Percentiles rank a stretch among this genome's conserved stretches.
Evolutionary conservation across 2,113 vertebrate species (phyloP).

Genomic region (Himantopus leucocephalus): DNA sequence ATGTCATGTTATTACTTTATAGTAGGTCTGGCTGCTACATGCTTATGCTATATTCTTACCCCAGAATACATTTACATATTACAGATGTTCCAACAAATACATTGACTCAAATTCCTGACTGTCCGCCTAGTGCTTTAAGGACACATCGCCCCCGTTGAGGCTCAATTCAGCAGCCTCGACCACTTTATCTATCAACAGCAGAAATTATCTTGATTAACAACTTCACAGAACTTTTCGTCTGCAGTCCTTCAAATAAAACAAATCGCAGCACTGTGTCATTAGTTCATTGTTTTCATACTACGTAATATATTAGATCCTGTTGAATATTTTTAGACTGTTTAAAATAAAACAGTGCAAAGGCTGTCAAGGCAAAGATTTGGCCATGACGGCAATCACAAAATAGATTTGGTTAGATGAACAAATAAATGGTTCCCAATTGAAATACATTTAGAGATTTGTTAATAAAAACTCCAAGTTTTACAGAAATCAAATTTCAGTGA

Average conservation of each 20-base stretch:
- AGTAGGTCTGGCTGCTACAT: not conserved
- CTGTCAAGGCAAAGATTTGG: conserved; percentile 45
- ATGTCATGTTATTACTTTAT: not conserved
- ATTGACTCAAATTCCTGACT: not conserved
- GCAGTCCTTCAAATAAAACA: not conserved
- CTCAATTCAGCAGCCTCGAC: not conserved
- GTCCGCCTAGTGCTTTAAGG: not conserved
- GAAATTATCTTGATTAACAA: not conserved
- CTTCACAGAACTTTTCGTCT: not conserved
- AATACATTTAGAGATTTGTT: conserved; percentile 39
- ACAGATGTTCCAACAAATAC: not conserved
- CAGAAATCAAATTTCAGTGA: conserved; percentile 38
- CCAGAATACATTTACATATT: not conserved
- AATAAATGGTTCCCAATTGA: conserved; percentile 27
- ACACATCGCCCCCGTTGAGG: not conserved
- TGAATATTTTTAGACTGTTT: conserved; percentile 44
- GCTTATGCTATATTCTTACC: not conserved
- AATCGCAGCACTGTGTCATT: not conserved
- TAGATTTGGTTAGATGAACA: conserved; percentile 41
- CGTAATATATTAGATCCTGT: not conserved
- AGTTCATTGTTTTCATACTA: not conserved
- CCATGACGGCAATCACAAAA: conserved; percentile 21
- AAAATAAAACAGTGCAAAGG: conserved; percentile 42
- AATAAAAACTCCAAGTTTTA: conserved; percentile 50
- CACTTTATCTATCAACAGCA: not conserved